Evolutionary conservation across 1,140 invertebrate species (phyloP), one percentile per base, ranked within the genome.

Genomic region (Saccostrea echinata): DNA sequence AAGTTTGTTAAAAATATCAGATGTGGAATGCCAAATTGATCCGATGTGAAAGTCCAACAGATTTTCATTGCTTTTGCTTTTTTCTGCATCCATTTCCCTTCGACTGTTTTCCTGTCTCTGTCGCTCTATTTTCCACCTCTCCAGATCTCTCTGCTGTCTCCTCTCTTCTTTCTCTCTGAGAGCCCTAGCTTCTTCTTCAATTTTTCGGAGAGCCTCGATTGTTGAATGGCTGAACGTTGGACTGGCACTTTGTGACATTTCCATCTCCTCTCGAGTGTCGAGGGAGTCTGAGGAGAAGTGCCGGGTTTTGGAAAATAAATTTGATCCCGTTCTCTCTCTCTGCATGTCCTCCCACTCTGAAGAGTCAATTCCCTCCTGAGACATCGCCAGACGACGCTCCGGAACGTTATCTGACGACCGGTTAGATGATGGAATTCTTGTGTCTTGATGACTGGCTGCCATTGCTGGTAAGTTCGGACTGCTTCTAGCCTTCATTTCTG

Each of bases 61-160:
- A 88, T 94, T 93, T 53, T 94, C 93, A 35, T 94, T 87, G 90
- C 92, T 93, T 55, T 93, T 91, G 12, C 89, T 88, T 91, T 97
- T 96, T 51, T 97, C 96, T 84, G 95, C 95, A 88, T 97, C 96
- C 93, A 97, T 93, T 90, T 97, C 96, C 27, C 96, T 95, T 93
- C 96, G 96, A 0, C 96, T 96, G 90, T 95, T 95, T 86, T 97
- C 96, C 16, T 97, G 95, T 90, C 95, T 94, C 43, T 96, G 93
- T 91, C 95, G 95, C 86, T 96, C 96, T 43, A 96, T 93, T 86
- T 96, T 95, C n/a, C 95, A 90, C 76, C 95, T 91, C 91, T 96
- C 95, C 1, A 95, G 94, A 12, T 94, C 93, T 13, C 91, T 86
- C 85, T 92, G 91, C 35, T 91, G 88, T 33, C 92, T 87, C 84